A percentile compares a stretch with the other conserved stretches of the same genome.
phyloP scores from a whole-genome alignment of 2,888 invertebrate genomes.

The Trichopoda pennipes region DNA sequence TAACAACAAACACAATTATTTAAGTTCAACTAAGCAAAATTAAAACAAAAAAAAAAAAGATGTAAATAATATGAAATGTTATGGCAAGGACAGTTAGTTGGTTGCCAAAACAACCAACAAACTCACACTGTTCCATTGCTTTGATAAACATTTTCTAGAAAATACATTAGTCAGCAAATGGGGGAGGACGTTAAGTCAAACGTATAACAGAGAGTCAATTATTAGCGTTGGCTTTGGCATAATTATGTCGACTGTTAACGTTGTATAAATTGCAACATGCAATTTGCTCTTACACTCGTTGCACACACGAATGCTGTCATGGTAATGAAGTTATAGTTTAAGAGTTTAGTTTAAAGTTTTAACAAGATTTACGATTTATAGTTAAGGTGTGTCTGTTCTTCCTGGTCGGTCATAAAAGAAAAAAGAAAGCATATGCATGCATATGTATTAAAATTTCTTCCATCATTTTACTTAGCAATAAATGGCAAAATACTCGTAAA shows the following conservation, averaged over 20 bases:
- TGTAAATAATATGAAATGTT: constrained; percentile 59
- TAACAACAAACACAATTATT: constrained; percentile 60
- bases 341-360: constrained; percentile 34
- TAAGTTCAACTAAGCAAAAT: constrained; percentile 38
- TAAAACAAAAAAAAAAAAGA: constrained; percentile 28
- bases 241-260: constrained; percentile 78
- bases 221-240: constrained; percentile 71
- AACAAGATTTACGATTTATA: constrained; percentile 64
- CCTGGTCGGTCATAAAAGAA: constrained; percentile 1
- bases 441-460: too few species aligned
- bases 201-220: constrained; percentile 56
- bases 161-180: constrained; percentile 6
- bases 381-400: constrained; percentile 50
- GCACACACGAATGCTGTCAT: constrained; percentile 51
- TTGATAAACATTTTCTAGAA: constrained; percentile 10
- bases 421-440: not conserved
- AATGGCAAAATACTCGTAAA: too few species aligned
- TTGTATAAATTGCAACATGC: constrained; percentile 75
- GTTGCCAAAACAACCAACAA: constrained; percentile 33
- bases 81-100: constrained; percentile 47
- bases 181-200: constrained; percentile 41
- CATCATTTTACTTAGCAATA: too few species aligned
- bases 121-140: constrained; percentile 11
- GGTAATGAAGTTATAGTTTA: constrained; percentile 61
- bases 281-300: constrained; percentile 14